Conservation (phyloP, 1,140 invertebrate species). For the Galleria mellonella region DNA sequence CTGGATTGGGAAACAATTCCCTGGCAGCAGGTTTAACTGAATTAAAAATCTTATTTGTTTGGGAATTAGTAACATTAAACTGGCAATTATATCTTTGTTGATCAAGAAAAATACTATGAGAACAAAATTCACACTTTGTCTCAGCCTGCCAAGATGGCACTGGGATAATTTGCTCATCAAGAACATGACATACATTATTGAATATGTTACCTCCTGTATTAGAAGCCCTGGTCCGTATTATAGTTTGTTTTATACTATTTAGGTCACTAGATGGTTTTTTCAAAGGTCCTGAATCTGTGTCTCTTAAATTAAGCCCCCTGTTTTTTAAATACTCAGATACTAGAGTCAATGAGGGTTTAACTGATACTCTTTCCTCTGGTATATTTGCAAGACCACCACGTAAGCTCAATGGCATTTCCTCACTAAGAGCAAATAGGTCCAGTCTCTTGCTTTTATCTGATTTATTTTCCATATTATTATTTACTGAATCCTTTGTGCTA, state of each 20-base stretch:
- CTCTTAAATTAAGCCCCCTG: constrained; percentile 42
- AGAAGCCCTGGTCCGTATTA: constrained; percentile 39
- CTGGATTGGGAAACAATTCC: constrained; percentile 14
- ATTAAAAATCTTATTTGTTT: constrained; percentile 20
- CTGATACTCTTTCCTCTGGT: constrained; percentile 12
- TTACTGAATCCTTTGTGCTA: constrained; percentile 18
- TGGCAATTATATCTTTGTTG: constrained; percentile 12
- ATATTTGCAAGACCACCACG: constrained; percentile 26
- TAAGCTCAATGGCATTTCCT: constrained; percentile 59
- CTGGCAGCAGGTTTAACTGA: constrained; percentile 10
- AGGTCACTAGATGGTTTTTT: constrained; percentile 39
- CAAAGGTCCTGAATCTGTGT: constrained; percentile 19
- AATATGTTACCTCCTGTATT: constrained; percentile 44
- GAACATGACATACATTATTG: constrained; percentile 45
- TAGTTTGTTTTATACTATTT: constrained; percentile 51
- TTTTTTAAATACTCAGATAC: constrained; percentile 59
- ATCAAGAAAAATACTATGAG: constrained; percentile 8
- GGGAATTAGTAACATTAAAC: constrained; percentile 20
- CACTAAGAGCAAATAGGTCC: constrained; percentile 60
- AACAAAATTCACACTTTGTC: constrained; percentile 24
- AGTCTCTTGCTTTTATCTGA: constrained; percentile 34
- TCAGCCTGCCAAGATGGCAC: constrained; percentile 51
- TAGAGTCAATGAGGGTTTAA: constrained; percentile 40
- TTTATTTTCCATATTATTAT: constrained; percentile 22
- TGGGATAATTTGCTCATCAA: constrained; percentile 50